phyloP scores from a whole-genome alignment of 2,888 invertebrate species.

The Azorinus chamasolen region DNA sequence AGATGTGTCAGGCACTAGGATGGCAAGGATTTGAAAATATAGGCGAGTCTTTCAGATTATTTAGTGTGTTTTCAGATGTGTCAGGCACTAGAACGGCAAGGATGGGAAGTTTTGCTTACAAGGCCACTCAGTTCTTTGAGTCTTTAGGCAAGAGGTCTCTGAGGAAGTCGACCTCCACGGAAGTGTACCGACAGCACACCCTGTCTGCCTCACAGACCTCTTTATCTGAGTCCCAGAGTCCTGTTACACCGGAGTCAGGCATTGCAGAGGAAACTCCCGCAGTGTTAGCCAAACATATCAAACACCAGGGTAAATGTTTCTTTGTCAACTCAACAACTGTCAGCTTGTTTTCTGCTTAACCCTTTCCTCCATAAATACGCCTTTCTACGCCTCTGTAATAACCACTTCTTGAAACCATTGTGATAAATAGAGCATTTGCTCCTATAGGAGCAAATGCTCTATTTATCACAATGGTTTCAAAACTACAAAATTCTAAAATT shows the following conservation, averaged over 20 bases:
- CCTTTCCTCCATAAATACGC: too few relatives aligned
- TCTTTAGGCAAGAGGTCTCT: conserved; percentile 76
- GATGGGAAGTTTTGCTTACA: conserved; percentile 76
- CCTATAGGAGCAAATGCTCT: too few relatives aligned
- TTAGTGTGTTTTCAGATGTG: too few relatives aligned
- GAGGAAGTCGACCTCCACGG: conserved; percentile 41
- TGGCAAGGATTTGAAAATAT: conserved; percentile 75
- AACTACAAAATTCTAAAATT: too few relatives aligned
- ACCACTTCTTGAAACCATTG: too few relatives aligned
- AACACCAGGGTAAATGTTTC: conserved; percentile 56
- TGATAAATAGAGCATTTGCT: too few relatives aligned
- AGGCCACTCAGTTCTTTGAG: conserved; percentile 80
- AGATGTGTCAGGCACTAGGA: conserved; percentile 64
- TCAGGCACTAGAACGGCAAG: conserved; percentile 69
- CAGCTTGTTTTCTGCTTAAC: too few relatives aligned
- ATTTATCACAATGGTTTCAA: too few relatives aligned
- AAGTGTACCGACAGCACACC: conserved; percentile 12
- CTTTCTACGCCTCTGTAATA: too few relatives aligned
- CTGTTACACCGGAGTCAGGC: conserved; percentile 21
- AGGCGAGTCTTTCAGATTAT: too few relatives aligned
- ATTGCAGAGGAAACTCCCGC: conserved; percentile 18
- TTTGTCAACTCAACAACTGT: too few relatives aligned
- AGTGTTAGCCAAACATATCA: conserved; percentile 50
- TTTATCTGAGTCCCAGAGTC: conserved; percentile 14
- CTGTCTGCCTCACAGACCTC: conserved; percentile 20